Conservation (phyloP, 2,888 invertebrate species). For the Iselma pallidipennis region DNA sequence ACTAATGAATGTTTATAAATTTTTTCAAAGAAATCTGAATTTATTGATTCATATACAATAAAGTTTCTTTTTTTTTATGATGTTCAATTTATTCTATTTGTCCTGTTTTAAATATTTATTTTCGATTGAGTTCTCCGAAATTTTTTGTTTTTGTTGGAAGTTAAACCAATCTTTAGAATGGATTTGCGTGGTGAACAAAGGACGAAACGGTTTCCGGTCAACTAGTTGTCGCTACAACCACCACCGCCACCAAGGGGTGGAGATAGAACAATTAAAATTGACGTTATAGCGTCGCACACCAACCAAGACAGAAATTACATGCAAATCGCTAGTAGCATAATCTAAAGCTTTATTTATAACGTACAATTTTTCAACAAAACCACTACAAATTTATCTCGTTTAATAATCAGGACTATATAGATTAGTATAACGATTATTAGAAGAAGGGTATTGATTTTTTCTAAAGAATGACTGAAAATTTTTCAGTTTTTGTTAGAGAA, state of each 20-base stretch:
- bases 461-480: too few relatives aligned
- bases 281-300: constrained; percentile 40
- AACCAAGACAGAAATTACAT: constrained; percentile 20
- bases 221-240: constrained; percentile 38
- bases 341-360: neutral
- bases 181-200: constrained; percentile 46
- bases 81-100: too few relatives aligned
- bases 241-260: constrained; percentile 23
- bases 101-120: too few relatives aligned
- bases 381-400: neutral
- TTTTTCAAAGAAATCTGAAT: too few relatives aligned
- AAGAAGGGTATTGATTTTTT: neutral
- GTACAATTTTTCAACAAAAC: neutral
- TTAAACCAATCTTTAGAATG: too few relatives aligned
- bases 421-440: neutral
- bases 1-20: too few relatives aligned
- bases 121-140: too few relatives aligned
- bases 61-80: too few relatives aligned
- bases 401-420: neutral
- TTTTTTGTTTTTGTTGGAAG: too few relatives aligned
- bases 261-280: constrained; percentile 48
- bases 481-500: too few relatives aligned
- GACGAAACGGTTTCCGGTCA: constrained; percentile 50
- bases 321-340: constrained; percentile 9
- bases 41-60: too few relatives aligned